Evolutionary conservation across 1,140 invertebrate species (phyloP).

Genomic region (Hermetia illucens): DNA sequence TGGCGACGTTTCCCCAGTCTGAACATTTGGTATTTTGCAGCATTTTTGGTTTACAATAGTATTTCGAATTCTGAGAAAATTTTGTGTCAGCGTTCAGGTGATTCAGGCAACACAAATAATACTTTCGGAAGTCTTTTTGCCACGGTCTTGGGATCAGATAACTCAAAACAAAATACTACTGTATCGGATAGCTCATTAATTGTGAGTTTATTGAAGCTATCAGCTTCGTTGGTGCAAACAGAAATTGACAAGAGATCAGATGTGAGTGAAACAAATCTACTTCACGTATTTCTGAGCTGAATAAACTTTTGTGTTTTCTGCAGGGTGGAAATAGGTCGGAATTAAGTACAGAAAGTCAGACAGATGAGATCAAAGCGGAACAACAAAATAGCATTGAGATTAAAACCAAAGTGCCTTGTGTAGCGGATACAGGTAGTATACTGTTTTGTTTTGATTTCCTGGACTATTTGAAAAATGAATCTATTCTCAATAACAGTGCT

Average conservation of each 20-base stretch:
- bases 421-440: conserved; percentile 46
- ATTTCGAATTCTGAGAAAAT: conserved; percentile 43
- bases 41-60: conserved; percentile 40
- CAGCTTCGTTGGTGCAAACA: conserved; percentile 50
- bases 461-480: conserved; percentile 5
- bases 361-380: conserved; percentile 65
- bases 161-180: conserved; percentile 37
- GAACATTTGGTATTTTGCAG: conserved; percentile 22
- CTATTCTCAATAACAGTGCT: conserved; percentile 35
- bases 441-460: conserved; percentile 16
- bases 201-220: conserved; percentile 51
- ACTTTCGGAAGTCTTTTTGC: conserved; percentile 51
- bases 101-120: conserved; percentile 28
- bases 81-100: conserved; percentile 33
- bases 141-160: conserved; percentile 45
- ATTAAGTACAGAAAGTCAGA: conserved; percentile 39
- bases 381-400: conserved; percentile 39
- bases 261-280: conserved; percentile 15
- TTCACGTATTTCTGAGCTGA: too few species aligned
- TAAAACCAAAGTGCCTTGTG: conserved; percentile 41
- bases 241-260: conserved; percentile 36
- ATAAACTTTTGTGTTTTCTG: background rate
- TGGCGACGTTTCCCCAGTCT: too few species aligned
- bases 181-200: conserved; percentile 52
- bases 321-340: background rate